A percentile compares a stretch with the other conserved stretches of the same genome.
phyloP scores from a whole-genome alignment of 2,113 vertebrate species.

The Indicator maculatus region DNA sequence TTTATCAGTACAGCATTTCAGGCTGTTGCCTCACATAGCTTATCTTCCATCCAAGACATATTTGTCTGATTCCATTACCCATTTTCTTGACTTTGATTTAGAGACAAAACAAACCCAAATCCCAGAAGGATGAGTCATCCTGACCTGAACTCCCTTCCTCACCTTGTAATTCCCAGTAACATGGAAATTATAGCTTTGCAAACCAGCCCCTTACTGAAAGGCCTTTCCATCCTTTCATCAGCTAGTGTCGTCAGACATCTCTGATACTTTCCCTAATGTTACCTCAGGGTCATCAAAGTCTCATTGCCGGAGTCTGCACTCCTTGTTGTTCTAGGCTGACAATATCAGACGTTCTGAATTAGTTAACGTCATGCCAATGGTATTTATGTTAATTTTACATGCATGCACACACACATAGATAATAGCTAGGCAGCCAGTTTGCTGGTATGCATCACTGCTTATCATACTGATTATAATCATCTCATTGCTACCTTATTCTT shows the following conservation, averaged over 20 bases:
- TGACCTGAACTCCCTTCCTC: not conserved
- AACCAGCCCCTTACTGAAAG: not conserved
- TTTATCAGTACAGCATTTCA: not conserved
- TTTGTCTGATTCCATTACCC: not conserved
- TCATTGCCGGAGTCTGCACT: not conserved
- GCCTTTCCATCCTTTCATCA: not conserved
- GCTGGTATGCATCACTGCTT: slow-evolving; percentile 56
- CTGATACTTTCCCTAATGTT: not conserved
- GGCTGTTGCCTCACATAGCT: accelerated
- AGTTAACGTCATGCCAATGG: not conserved
- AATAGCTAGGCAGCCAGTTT: slow-evolving; percentile 36
- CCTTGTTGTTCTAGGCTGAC: not conserved
- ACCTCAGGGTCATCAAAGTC: not conserved
- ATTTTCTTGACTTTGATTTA: not conserved
- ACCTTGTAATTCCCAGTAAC: not conserved
- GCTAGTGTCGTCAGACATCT: not conserved
- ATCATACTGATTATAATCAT: slow-evolving; percentile 57
- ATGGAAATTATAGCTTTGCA: not conserved
- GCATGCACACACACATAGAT: not conserved
- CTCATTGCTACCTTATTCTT: slow-evolving; percentile 60
- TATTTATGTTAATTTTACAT: slow-evolving; percentile 33
- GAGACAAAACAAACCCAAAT: not conserved
- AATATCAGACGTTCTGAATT: not conserved
- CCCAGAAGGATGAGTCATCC: not conserved
- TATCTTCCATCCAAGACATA: not conserved